Percentiles rank a stretch among this genome's conserved stretches.
phyloP scores from a whole-genome alignment of 2,797 vertebrate genomes.

The Anisognathus igniventris region DNA sequence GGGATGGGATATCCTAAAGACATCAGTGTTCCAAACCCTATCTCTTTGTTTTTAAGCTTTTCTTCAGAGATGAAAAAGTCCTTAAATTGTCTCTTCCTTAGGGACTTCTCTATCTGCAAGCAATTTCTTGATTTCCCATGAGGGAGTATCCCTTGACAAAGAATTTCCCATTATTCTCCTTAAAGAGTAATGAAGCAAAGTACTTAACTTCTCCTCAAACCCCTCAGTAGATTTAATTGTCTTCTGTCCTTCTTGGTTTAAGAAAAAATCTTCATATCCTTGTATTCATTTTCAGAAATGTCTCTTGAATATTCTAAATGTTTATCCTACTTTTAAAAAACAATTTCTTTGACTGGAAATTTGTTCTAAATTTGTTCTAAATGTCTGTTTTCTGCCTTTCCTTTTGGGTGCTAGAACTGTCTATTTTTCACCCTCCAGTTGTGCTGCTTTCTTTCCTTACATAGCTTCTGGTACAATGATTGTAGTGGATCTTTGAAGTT shows the following conservation, averaged over 20 bases:
- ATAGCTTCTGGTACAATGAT: not conserved
- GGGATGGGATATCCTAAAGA: not conserved
- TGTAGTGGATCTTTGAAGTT: not conserved
- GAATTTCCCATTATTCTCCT: constrained; percentile 8
- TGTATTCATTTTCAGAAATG: not conserved
- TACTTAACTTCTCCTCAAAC: not conserved
- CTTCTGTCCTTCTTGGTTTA: not conserved
- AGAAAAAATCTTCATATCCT: not conserved
- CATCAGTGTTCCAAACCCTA: not conserved
- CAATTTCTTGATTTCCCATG: constrained; percentile 27
- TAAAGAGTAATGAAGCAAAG: constrained; percentile 19
- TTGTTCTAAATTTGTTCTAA: not conserved
- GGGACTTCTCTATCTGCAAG: constrained; percentile 9
- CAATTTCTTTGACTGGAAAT: not conserved
- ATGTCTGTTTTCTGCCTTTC: not conserved
- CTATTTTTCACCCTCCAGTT: not conserved
- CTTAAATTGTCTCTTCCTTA: constrained; percentile 9
- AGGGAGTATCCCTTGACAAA: not conserved
- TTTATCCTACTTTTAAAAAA: not conserved
- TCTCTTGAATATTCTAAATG: not conserved
- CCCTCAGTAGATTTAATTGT: not conserved
- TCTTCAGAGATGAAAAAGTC: not conserved
- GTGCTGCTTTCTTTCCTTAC: not conserved
- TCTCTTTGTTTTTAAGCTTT: not conserved
- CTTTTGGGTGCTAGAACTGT: not conserved